A percentile compares a stretch with the other conserved stretches of the same genome.
phyloP scores from a whole-genome alignment of 2,888 invertebrate species.

The Lathronympha strigana region DNA sequence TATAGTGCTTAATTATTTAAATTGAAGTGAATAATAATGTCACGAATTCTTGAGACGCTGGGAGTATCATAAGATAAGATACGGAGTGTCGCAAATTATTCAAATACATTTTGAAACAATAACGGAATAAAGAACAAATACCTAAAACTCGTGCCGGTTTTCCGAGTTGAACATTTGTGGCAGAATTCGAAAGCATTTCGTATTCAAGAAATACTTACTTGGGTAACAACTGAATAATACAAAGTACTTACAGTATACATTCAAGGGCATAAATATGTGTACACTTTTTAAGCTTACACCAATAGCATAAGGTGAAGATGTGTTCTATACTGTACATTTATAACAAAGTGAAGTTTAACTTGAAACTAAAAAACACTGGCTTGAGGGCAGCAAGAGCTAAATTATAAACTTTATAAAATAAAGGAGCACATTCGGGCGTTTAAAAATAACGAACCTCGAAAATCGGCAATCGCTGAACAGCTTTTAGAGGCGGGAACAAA shows the following conservation, averaged over 20 bases:
- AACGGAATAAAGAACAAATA: conserved; percentile 7
- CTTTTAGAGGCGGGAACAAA: too few species aligned
- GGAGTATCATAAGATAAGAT: background rate
- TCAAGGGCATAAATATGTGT: too few species aligned
- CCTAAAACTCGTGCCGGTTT: background rate
- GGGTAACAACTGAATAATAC: conserved; percentile 31
- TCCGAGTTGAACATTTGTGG: conserved; percentile 21
- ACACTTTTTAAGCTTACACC: too few species aligned
- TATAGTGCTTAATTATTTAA: background rate
- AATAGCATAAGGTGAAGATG: too few species aligned
- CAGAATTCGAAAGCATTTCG: background rate
- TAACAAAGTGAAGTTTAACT: too few species aligned
- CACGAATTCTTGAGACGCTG: background rate
- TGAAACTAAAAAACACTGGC: too few species aligned
- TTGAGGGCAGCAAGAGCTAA: too few species aligned
- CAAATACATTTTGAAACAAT: conserved; percentile 6
- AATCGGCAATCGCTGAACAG: too few species aligned
- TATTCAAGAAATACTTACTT: conserved; percentile 18
- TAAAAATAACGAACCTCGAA: too few species aligned
- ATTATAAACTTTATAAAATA: too few species aligned
- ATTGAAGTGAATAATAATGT: background rate
- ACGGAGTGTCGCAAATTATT: background rate
- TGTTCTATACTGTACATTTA: too few species aligned
- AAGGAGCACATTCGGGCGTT: too few species aligned
- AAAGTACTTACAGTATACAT: conserved; percentile 16